phyloP scores from a whole-genome alignment of 2,797 vertebrate species.

The Podargus strigoides region DNA sequence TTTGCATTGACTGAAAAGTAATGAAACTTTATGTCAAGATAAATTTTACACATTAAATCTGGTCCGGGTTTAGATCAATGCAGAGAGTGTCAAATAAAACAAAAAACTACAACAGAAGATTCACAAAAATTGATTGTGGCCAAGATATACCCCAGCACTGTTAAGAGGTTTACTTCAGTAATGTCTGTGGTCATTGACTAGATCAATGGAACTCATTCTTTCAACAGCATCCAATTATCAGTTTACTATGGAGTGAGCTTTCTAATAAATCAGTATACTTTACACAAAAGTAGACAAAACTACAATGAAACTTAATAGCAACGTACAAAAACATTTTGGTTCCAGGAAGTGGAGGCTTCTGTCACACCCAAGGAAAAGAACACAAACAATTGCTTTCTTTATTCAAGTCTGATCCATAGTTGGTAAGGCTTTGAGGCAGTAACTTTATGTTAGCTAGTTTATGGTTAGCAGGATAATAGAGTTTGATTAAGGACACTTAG shows the following conservation, averaged over 20 bases:
- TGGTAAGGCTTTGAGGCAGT: constrained; percentile 40
- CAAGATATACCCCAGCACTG: constrained; percentile 87
- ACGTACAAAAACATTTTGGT: constrained; percentile 60
- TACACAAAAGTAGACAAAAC: constrained; percentile 81
- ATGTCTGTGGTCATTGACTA: constrained; percentile 89
- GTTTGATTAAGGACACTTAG: constrained; percentile 76
- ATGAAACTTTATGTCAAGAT: constrained; percentile 86
- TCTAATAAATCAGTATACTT: constrained; percentile 93
- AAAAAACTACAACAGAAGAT: constrained; percentile 81
- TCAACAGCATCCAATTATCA: constrained; percentile 99
- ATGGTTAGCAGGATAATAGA: constrained; percentile 56
- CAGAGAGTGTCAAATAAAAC: constrained; percentile 82
- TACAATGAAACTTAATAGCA: constrained; percentile 83
- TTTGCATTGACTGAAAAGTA: constrained; percentile 74
- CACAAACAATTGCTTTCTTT: constrained; percentile 52
- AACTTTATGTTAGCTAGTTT: constrained; percentile 53
- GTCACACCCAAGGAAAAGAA: constrained; percentile 13
- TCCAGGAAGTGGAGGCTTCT: constrained; percentile 6
- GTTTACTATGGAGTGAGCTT: constrained; percentile 85
- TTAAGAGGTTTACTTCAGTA: constrained; percentile 87
- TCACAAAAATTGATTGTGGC: constrained; percentile 88
- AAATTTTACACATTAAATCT: constrained; percentile 83
- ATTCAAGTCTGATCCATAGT: constrained; percentile 44
- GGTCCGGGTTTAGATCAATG: constrained; percentile 87
- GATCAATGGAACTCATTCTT: constrained; percentile 99